Evolutionary conservation across 2,113 vertebrate species (phyloP).

Genomic region (Paramormyrops kingsleyae): DNA sequence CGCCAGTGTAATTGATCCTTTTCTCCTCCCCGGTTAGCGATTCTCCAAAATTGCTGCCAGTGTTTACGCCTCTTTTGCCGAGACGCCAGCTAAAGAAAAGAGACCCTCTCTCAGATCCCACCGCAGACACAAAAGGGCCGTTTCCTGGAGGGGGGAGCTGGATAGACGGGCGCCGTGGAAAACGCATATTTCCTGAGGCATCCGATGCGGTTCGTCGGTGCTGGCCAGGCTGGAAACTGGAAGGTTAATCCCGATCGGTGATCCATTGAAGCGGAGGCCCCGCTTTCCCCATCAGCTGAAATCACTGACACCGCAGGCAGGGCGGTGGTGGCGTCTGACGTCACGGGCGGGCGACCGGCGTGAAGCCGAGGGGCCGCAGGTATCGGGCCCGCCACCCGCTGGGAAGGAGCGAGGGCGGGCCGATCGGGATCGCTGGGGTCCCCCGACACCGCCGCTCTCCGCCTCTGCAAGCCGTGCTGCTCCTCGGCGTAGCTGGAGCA

Average conservation of each 20-base stretch:
- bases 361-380: slow-evolving; percentile 50
- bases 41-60: neutral
- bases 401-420: neutral
- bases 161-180: neutral
- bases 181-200: slow-evolving; percentile 16
- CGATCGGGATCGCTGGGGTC: neutral
- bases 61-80: neutral
- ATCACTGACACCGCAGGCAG: slow-evolving; percentile 50
- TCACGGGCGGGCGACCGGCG: slow-evolving; percentile 46
- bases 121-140: slow-evolving; percentile 27
- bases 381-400: slow-evolving; percentile 36
- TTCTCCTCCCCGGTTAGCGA: neutral
- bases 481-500: neutral
- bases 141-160: neutral
- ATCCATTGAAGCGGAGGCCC: slow-evolving; percentile 43
- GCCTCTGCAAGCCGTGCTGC: neutral
- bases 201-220: neutral
- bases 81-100: slow-evolving; percentile 4
- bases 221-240: neutral
- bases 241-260: slow-evolving; percentile 10
- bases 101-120: slow-evolving; percentile 9
- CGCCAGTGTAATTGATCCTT: neutral
- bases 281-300: slow-evolving; percentile 44
- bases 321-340: slow-evolving; percentile 65
- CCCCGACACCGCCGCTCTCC: neutral